Evolutionary conservation across 2,113 vertebrate genomes (phyloP), one percentile per base, ranked within the genome.

Genomic region (Entelurus aequoreus): DNA sequence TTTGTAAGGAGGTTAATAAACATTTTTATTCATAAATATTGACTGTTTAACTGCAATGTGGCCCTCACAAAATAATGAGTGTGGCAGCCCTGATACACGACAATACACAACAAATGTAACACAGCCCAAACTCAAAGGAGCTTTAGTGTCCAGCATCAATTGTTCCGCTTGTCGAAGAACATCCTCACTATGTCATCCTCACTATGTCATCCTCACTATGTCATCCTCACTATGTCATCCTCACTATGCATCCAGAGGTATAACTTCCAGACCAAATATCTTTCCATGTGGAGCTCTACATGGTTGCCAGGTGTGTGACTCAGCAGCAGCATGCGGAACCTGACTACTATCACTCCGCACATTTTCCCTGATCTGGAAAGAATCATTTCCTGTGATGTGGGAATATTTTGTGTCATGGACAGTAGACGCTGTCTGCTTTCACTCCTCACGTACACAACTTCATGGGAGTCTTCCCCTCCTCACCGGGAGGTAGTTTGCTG

Each of bases 291-390:
- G 15, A 54, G 63, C 70, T 50, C 13, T 68, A 21, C 14, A 54
- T 15, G 37, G 9, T 57, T 21, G 55, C 38, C 55, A 73, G 59
- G 59, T 63, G 58, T 60, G 59, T 65, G 58, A 69, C n/a, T 65
- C 68, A 66, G 72, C 70, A 71, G 72, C 68, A 79, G 75, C 83
- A 83, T 80, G 84, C 83, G 81, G 75, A 65, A 78, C 71, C 76
- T 62, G 74, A 72, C 72, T 76, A 69, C 11, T 50, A 82, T 79
- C 72, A 53, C 71, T 80, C 60, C 46, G 38, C 67, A 72, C 71
- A 67, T 67, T 64, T 64, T 74, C 52, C 58, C 54, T 71, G 71
- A 78, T 81, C 79, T 78, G 79, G 72, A 77, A 86, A 74, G 72
- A 79, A 78, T 80, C 64, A 74, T 66, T 73, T 72, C 65, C 66